Conservation (phyloP, 2,888 invertebrate species). For the Eutolmus rufibarbis region DNA sequence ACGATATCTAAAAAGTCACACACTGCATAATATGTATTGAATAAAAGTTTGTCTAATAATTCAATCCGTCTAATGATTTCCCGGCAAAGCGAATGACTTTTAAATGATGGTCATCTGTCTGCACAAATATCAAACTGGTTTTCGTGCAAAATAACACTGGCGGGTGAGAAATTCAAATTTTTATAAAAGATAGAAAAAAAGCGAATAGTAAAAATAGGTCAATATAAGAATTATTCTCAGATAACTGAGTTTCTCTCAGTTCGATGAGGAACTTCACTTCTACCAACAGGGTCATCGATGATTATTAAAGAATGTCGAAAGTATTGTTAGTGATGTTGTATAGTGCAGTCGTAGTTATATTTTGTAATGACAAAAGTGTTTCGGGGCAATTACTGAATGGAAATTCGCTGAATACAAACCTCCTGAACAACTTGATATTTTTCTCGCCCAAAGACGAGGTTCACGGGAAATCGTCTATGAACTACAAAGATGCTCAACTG, state of each 20-base stretch:
- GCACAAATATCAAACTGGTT: neutral
- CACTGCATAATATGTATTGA: neutral
- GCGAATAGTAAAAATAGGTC: neutral
- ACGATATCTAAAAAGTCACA: too few relatives aligned
- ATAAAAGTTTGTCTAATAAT: neutral
- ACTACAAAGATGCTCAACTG: constrained; percentile 70
- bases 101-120: neutral
- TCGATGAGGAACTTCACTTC: neutral
- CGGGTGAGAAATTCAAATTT: neutral
- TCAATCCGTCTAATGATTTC: neutral
- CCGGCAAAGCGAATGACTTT: neutral
- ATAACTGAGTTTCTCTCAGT: neutral
- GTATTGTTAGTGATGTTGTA: neutral
- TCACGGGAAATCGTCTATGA: neutral
- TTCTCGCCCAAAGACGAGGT: neutral
- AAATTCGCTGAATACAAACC: neutral
- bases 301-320: neutral
- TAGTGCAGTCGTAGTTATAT: neutral
- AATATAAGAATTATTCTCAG: neutral
- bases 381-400: neutral
- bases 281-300: neutral
- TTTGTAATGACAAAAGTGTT: neutral
- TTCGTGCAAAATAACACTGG: neutral
- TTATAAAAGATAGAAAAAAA: neutral
- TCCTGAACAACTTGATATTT: neutral